Base-by-base conservation (phyloP, 2,113 vertebrate genomes). In the Melospiza melodia region DNA sequence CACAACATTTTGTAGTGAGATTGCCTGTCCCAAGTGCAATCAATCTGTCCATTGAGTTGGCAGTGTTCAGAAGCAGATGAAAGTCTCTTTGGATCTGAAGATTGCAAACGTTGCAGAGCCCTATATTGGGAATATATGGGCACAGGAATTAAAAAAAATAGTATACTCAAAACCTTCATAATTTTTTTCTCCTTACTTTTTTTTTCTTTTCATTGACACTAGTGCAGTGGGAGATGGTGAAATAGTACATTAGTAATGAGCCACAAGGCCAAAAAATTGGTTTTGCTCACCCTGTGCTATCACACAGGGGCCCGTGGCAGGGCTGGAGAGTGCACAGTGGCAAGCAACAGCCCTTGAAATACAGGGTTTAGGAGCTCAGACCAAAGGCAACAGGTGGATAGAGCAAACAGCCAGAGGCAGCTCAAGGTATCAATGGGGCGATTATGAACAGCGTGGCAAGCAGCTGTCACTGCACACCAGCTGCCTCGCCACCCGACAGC, bases 311-410 rank as follows among this genome's bases (percentile, higher is more conserved):
- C 33, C 49, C 0, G 0, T 21, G 37, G n/a, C 17, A 25, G 73
- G 27, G 11, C 4, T 86, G 61, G 61, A 62, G 44, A n/a, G 51
- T 30, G 27, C 48, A 12, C 27, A 2, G 22, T 16, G 66, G 27
- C 37, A 77, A 65, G 52, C 12, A 63, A 4, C 12, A 65, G 58
- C n/a, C 62, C 46, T 19, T 31, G 23, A 37, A 84, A 75, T 9
- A 4, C 12, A 11, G 79, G 84, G n/a, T 62, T 93, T 92, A 90
- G 89, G 62, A 75, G 49, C 83, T 89, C 49, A 86, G 66, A 65
- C 73, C 88, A 94, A 72, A 90, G 72, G 73, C 94, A 95, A 96
- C 93, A 96, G 95, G 95, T 96, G 96, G 94, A n/a, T 21, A 41
- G 16, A 65, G 46, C 58, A 49, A 75, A 65, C 68, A 89, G 90